Conservation (phyloP, 2,888 invertebrate species). For the Leptinotarsa peninsularis region DNA sequence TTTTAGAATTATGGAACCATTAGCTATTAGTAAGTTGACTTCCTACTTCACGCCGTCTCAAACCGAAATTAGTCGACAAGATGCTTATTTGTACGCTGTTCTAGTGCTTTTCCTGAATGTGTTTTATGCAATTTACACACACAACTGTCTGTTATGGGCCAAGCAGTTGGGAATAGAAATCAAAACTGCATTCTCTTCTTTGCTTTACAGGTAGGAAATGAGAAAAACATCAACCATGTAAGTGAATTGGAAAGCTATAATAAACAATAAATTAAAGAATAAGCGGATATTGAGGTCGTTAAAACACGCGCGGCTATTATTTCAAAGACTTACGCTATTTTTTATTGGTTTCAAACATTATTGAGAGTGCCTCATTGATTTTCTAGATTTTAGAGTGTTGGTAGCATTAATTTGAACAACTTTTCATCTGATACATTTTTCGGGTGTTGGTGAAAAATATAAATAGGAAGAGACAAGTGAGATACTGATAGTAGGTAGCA, state of each 20-base stretch:
- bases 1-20: conserved; percentile 56
- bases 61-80: conserved; percentile 46
- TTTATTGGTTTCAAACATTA: no score
- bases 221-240: neutral
- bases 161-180: conserved; percentile 82
- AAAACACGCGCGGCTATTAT: no score
- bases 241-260: neutral
- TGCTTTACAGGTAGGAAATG: conserved; percentile 41
- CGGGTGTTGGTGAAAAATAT: no score
- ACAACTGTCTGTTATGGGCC: conserved; percentile 83
- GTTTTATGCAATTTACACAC: conserved; percentile 72
- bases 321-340: no score
- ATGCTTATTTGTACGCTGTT: conserved; percentile 80
- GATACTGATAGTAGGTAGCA: no score
- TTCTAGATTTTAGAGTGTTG: no score
- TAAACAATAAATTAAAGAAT: no score
- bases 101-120: conserved; percentile 79
- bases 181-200: conserved; percentile 74
- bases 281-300: no score
- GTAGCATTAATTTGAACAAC: no score
- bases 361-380: no score
- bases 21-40: conserved; percentile 54
- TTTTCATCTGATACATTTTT: no score
- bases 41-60: conserved; percentile 53
- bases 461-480: no score